Evolutionary conservation across 2,113 vertebrate species (phyloP).

Genomic region (Podocnemis expansa): DNA sequence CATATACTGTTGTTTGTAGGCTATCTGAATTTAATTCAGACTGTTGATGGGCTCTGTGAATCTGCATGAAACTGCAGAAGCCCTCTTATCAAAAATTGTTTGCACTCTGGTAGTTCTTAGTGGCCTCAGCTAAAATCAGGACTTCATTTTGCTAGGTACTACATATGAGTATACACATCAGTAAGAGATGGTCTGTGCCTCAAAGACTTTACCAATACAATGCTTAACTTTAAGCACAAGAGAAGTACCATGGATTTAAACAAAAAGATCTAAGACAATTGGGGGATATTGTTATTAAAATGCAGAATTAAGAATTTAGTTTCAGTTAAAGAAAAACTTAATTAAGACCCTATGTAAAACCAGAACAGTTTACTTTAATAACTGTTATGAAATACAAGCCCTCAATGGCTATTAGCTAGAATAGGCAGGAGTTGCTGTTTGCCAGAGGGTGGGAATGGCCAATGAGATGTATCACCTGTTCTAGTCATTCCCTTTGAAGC

Average conservation of each 20-base stretch:
- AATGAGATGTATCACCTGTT: too few relatives aligned
- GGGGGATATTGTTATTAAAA: background rate
- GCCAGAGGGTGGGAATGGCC: too few relatives aligned
- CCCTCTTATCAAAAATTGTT: rapidly evolving
- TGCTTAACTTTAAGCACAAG: background rate
- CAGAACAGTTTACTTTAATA: background rate
- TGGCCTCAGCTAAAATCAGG: background rate
- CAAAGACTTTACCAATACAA: background rate
- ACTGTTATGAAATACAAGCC: background rate
- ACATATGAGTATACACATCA: rapidly evolving
- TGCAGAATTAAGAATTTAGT: too few relatives aligned
- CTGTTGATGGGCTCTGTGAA: background rate
- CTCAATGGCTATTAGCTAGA: too few relatives aligned
- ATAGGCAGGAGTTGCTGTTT: too few relatives aligned
- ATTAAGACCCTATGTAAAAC: background rate
- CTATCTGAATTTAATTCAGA: background rate
- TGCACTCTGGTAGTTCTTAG: background rate
- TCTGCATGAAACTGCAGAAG: background rate
- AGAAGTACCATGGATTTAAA: background rate
- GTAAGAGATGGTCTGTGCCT: background rate
- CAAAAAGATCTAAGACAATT: background rate
- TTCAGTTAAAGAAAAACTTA: background rate
- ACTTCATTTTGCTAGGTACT: background rate
- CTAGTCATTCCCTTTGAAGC: too few relatives aligned
- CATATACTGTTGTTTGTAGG: background rate